Percentiles rank a stretch among this genome's conserved stretches.
phyloP scores from a whole-genome alignment of 2,888 invertebrate species.

The Helicoverpa assulta region DNA sequence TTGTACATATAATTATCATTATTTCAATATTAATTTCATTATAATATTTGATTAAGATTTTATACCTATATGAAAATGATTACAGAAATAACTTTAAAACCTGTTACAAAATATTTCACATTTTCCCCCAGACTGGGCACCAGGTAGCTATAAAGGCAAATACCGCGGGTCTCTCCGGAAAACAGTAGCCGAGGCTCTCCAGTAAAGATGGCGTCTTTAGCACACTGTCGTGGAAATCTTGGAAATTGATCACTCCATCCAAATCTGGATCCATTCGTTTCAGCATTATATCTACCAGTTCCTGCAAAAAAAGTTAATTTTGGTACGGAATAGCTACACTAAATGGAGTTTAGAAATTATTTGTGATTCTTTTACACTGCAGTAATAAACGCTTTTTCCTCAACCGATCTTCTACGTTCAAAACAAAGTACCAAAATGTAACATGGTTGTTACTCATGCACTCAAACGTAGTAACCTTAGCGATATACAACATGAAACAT shows the following conservation, averaged over 20 bases:
- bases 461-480: slow-evolving; percentile 15
- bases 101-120: slow-evolving; percentile 64
- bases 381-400: too few species aligned
- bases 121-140: slow-evolving; percentile 84
- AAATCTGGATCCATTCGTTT: slow-evolving; percentile 94
- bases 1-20: too few species aligned
- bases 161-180: slow-evolving; percentile 91
- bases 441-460: slow-evolving; percentile 3
- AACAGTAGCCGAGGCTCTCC: slow-evolving; percentile 93
- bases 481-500: slow-evolving; percentile 16
- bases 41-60: too few species aligned
- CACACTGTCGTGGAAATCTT: slow-evolving; percentile 92
- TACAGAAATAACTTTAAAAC: too few species aligned
- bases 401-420: not conserved
- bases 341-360: too few species aligned
- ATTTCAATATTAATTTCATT: too few species aligned
- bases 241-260: slow-evolving; percentile 93
- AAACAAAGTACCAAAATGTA: not conserved
- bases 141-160: slow-evolving; percentile 83
- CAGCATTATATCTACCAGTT: slow-evolving; percentile 93
- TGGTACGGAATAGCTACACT: not conserved
- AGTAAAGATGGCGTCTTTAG: slow-evolving; percentile 91
- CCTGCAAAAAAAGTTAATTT: slow-evolving; percentile 81
- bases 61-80: too few species aligned
- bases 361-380: too few species aligned